phyloP scores from a whole-genome alignment of 2,888 invertebrate genomes.

The Epistrophe grossulariae region DNA sequence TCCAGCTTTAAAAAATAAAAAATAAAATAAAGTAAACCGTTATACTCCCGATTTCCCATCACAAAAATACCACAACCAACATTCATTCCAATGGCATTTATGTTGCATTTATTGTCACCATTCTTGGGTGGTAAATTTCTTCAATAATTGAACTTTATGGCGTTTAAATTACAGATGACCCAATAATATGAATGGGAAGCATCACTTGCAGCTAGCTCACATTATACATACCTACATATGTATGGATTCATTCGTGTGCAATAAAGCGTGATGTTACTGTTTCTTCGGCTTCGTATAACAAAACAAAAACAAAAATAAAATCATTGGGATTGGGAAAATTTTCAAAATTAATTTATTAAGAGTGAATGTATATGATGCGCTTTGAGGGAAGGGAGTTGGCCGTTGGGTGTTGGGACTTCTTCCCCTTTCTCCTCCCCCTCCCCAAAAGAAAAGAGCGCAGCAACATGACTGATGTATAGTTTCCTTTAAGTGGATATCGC shows the following conservation, averaged over 20 bases:
- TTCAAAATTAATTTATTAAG: conserved; percentile 71
- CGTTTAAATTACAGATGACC: conserved; percentile 75
- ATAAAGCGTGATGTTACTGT: conserved; percentile 47
- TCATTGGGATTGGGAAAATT: conserved; percentile 46
- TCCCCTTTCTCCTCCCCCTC: not conserved
- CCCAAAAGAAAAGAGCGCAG: not conserved
- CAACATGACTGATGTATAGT: conserved; percentile 22
- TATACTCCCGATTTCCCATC: conserved; percentile 18
- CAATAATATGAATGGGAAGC: conserved; percentile 66
- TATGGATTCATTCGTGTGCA: conserved; percentile 57
- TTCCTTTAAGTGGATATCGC: not conserved
- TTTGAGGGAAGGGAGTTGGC: not conserved
- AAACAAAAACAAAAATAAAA: conserved; percentile 12
- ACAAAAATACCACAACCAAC: not conserved
- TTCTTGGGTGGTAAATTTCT: conserved; percentile 70
- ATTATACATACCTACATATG: conserved; percentile 16
- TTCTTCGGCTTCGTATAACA: conserved; percentile 19
- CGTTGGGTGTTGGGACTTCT: not conserved
- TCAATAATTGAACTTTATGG: conserved; percentile 75
- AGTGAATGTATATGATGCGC: conserved; percentile 35
- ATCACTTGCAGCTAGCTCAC: conserved; percentile 35
- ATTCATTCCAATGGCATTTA: conserved; percentile 31
- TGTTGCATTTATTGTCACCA: conserved; percentile 70
- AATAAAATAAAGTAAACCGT: no score
- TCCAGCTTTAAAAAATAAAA: not conserved